phyloP scores from a whole-genome alignment of 2,888 invertebrate genomes.

The Drosophila hamatofila region DNA sequence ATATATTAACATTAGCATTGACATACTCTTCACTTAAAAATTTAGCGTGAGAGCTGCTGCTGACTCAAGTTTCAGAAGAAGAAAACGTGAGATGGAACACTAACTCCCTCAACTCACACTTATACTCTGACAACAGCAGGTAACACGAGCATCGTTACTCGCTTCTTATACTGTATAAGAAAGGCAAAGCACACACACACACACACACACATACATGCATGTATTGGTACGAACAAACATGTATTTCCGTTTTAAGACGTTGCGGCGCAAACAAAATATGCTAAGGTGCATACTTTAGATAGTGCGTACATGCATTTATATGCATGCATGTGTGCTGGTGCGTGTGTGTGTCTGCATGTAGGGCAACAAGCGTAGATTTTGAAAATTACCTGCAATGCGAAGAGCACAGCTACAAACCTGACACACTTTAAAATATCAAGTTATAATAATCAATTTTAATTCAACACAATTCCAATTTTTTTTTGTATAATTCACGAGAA shows the following conservation, averaged over 20 bases:
- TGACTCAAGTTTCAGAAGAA: conserved; percentile 32
- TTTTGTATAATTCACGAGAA: conserved; percentile 13
- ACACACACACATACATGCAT: neutral
- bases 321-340: conserved; percentile 8
- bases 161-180: conserved; percentile 32
- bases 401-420: conserved; percentile 31
- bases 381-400: conserved; percentile 36
- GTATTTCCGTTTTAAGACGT: conserved; percentile 46
- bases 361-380: conserved; percentile 23
- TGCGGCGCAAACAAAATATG: conserved; percentile 43
- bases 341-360: conserved; percentile 15
- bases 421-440: conserved; percentile 11
- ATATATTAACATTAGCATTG: conserved; percentile 24
- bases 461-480: neutral
- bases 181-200: conserved; percentile 3
- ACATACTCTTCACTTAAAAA: conserved; percentile 18
- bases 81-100: conserved; percentile 21
- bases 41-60: conserved; percentile 22
- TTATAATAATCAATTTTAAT: conserved; percentile 10
- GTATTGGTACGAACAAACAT: conserved; percentile 18
- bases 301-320: conserved; percentile 6
- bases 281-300: conserved; percentile 38
- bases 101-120: conserved; percentile 20
- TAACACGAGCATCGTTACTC: conserved; percentile 40
- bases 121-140: conserved; percentile 31